phyloP scores from a whole-genome alignment of 2,113 vertebrate species.

The Siniperca chuatsi region DNA sequence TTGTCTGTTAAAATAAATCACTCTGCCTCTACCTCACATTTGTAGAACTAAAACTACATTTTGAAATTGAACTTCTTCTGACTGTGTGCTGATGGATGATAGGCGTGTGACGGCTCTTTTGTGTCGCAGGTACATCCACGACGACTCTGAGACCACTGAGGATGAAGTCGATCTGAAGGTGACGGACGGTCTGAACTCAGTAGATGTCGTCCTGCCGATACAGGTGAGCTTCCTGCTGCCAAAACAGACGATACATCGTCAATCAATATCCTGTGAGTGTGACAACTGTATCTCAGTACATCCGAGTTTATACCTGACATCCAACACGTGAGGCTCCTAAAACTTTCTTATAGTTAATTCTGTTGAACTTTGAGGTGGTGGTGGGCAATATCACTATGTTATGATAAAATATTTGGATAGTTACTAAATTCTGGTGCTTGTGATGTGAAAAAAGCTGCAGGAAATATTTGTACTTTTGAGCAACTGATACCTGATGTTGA shows the following conservation, averaged over 20 bases:
- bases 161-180: constrained; percentile 87
- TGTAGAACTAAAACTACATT: not conserved
- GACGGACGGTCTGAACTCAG: constrained; percentile 90
- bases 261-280: not conserved
- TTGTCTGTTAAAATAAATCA: no score
- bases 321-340: no score
- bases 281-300: no score
- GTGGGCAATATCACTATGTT: no score
- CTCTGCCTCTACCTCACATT: not conserved
- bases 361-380: no score
- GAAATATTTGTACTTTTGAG: no score
- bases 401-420: no score
- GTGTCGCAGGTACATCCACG: constrained; percentile 87
- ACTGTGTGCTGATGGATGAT: not conserved
- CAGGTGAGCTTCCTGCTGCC: constrained; percentile 55
- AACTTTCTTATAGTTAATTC: no score
- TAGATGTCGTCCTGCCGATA: constrained; percentile 74
- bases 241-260: not conserved
- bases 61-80: not conserved
- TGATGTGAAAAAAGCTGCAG: no score
- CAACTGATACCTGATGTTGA: no score
- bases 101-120: not conserved
- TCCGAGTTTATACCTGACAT: no score
- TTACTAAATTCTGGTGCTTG: no score
- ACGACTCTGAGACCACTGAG: constrained; percentile 90